Evolutionary conservation across 2,113 vertebrate genomes (phyloP), one percentile per base, ranked within the genome.

Genomic region (Pteronura brasiliensis): DNA sequence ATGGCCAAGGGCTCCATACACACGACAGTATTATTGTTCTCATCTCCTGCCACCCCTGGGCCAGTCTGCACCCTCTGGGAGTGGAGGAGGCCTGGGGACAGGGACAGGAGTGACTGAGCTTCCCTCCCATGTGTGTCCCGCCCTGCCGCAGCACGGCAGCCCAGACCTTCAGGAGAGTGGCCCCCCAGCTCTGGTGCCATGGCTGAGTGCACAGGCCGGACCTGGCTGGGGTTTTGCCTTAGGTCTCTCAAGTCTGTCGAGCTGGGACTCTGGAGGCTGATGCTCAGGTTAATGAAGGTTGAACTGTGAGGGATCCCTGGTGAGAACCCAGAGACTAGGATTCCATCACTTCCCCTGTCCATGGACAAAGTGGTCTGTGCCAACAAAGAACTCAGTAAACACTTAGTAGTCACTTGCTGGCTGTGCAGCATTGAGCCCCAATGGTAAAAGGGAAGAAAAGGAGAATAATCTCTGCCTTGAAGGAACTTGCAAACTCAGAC

Each of bases 131-230:
- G 0, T 1, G 4, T 17, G 11, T 14, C 57, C n/a, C 69, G 6
- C 52, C n/a, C 55, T 3, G 63, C 39, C 67, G 9, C 55, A 36
- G 29, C 4, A 0, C 0, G n/a, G 14, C 57, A 3, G 87, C 88
- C 52, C 55, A 9, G 61, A 7, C 15, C 65, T 44, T 82, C 18
- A 20, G 49, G 36, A 69, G 63, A 79, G 8, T 11, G 0, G 7
- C 25, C 23, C 10, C 31, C 84, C 25, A 2, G 42, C 55, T 42
- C 25, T 25, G 31, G 55, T 0, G 57, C 39, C 0, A 10, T 4
- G 5, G 34, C 90, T 0, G 6, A 44, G 67, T 2, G 12, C 25
- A 1, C 27, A 3, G 1, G 0, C 5, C 0, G 1, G 76, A 42
- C 74, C 31, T 0, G 6, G 77, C 55, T 36, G 67, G 9, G 1